Conservation (phyloP, 2,888 invertebrate genomes). For the Agrochola lota region DNA sequence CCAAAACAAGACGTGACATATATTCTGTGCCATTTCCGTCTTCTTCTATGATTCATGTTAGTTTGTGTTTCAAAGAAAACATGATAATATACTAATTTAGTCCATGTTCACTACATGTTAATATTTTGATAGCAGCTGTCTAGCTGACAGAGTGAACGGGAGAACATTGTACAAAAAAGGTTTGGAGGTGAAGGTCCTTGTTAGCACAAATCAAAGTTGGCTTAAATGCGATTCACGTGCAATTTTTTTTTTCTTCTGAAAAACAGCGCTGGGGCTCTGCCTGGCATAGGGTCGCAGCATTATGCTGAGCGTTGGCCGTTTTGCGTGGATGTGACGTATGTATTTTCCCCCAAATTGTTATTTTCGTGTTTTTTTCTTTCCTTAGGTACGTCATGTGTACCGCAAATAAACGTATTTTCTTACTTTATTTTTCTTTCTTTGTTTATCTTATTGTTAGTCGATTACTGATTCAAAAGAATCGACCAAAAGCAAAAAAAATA, state of each 20-base stretch:
- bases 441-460: not conserved
- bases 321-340: too few species aligned
- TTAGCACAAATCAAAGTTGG: too few species aligned
- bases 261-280: too few species aligned
- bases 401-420: too few species aligned
- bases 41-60: constrained; percentile 57
- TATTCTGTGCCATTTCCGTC: constrained; percentile 58
- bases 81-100: constrained; percentile 53
- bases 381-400: too few species aligned
- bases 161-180: not conserved
- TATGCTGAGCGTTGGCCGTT: too few species aligned
- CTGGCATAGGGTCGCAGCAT: too few species aligned
- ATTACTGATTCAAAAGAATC: not conserved
- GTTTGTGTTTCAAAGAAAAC: constrained; percentile 49
- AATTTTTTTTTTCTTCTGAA: too few species aligned
- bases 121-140: constrained; percentile 58
- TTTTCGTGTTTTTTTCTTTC: too few species aligned
- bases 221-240: not conserved
- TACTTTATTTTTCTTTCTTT: not conserved
- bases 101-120: constrained; percentile 50
- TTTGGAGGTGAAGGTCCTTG: not conserved
- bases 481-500: not conserved
- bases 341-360: too few species aligned
- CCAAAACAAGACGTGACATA: constrained; percentile 74
- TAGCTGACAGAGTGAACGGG: constrained; percentile 15